phyloP scores from a whole-genome alignment of 2,113 vertebrate species.

The Entosphenus tridentatus region DNA sequence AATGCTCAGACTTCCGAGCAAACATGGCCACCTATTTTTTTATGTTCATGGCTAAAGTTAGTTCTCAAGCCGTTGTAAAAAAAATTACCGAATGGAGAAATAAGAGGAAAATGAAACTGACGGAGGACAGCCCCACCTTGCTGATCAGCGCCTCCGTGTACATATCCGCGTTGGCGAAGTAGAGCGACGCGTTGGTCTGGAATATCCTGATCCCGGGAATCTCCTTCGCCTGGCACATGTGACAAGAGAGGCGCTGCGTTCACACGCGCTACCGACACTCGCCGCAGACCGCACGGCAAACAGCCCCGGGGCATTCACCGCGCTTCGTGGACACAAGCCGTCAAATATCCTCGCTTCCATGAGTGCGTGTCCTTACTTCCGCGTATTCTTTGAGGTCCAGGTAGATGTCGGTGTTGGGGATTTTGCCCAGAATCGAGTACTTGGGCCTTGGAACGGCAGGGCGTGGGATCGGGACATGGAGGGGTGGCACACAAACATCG shows the following conservation, averaged over 20 bases:
- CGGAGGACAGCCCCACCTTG: conserved; percentile 30
- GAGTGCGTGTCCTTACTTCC: conserved; percentile 25
- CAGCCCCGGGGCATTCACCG: too few relatives aligned
- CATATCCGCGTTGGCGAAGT: conserved; percentile 77
- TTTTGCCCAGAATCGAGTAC: conserved; percentile 61
- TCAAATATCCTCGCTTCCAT: too few relatives aligned
- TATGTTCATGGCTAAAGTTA: too few relatives aligned
- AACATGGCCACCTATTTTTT: too few relatives aligned
- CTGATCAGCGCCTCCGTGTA: conserved; percentile 43
- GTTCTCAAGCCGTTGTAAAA: too few relatives aligned
- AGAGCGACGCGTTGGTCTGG: conserved; percentile 59
- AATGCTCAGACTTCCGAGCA: too few relatives aligned
- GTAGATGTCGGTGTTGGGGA: conserved; percentile 49
- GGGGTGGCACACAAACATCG: too few relatives aligned
- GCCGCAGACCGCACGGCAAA: too few relatives aligned
- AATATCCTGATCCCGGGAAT: conserved; percentile 60
- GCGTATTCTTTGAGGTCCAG: conserved; percentile 42
- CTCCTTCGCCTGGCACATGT: conserved; percentile 27
- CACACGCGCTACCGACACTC: too few relatives aligned
- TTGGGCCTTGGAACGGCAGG: conserved; percentile 26
- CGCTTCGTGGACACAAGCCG: too few relatives aligned
- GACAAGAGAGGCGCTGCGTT: conserved; percentile 7
- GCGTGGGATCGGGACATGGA: too few relatives aligned
- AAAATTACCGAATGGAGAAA: too few relatives aligned
- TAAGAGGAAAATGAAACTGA: background rate